Conservation (phyloP, 2,797 vertebrate species). For the Scomberomorus guttatus region DNA sequence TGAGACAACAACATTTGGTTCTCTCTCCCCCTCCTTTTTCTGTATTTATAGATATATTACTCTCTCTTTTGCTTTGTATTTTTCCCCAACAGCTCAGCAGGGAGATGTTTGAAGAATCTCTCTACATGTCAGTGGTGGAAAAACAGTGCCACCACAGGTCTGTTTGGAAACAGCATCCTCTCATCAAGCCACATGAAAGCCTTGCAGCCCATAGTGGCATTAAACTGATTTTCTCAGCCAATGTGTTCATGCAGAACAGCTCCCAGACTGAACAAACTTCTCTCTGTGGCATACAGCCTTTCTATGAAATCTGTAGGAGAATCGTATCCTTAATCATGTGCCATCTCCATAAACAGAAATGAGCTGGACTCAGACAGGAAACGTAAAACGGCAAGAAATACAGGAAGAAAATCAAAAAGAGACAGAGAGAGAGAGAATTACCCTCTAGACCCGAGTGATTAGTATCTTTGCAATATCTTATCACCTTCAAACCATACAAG, state of each 20-base stretch:
- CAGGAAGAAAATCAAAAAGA: background rate
- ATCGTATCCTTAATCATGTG: slow-evolving; percentile 83
- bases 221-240: slow-evolving; percentile 29
- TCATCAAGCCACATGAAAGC: background rate
- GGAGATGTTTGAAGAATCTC: slow-evolving; percentile 15
- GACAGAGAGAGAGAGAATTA: slow-evolving; percentile 4
- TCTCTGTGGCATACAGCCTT: slow-evolving; percentile 29
- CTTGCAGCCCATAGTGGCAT: slow-evolving; percentile 1
- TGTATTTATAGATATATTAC: background rate
- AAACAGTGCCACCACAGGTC: slow-evolving; percentile 55
- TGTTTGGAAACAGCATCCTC: slow-evolving; percentile 17
- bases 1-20: slow-evolving; percentile 19
- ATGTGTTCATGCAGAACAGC: slow-evolving; percentile 30
- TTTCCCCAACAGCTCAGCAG: slow-evolving; percentile 1
- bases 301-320: slow-evolving; percentile 69
- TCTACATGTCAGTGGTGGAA: background rate
- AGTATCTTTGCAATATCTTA: slow-evolving; percentile 56
- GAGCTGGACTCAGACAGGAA: slow-evolving; percentile 19
- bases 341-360: slow-evolving; percentile 54
- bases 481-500: slow-evolving; percentile 39
- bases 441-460: slow-evolving; percentile 35
- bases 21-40: background rate
- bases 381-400: background rate
- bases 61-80: background rate
- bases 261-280: slow-evolving; percentile 22